Base-by-base conservation (phyloP, 2,888 invertebrate species). In the Drosophila kanekoi region DNA sequence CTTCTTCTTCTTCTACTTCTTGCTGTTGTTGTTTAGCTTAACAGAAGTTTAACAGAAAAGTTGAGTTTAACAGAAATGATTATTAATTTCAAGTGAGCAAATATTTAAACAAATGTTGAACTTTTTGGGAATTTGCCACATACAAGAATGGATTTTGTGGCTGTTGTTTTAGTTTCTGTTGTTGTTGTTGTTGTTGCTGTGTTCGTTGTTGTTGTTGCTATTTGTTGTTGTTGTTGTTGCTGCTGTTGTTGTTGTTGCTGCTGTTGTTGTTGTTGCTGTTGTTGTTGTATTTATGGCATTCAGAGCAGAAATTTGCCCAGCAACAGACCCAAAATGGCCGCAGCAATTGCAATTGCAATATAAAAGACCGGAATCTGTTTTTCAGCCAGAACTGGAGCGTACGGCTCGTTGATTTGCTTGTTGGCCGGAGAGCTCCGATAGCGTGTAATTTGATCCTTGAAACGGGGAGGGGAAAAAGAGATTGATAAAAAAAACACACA, bases 241-340 rank as follows among this genome's bases (percentile, higher is more conserved):
- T 47, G 47, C 23, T 38, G 45, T 16, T 40, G n/a, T n/a, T n/a
- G n/a, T n/a, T n/a, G n/a, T n/a, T n/a, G n/a, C n/a, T n/a, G n/a
- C n/a, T n/a, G n/a, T 23, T 64, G 62, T 47, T 70, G 51, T 28
- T 58, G 56, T 40, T 60, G 53, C 13, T 63, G 67, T 45, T 74
- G 64, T 37, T 62, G 51, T 35, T 63, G 38, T 48, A 43, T 37
- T 90, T 84, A 83, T 87, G 83, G 87, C 91, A 93, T 95, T 96
- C 95, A 96, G 94, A 96, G 95, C 93, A 96, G 93, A 93, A 95
- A 96, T 93, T 96, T 96, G 92, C 96, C 96, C 92, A 96, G 93
- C 92, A 96, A 93, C 91, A 96, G 94, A 91, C 96, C 96, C 91
- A 96, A 92, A 79, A 96, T 91, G 81, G 95, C 95, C 93, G 95